These are phyloP conservation scores for Ammodytes dubius DNA, from an alignment of 2,113 vertebrate species.

Conservation along the genomic window DNA sequence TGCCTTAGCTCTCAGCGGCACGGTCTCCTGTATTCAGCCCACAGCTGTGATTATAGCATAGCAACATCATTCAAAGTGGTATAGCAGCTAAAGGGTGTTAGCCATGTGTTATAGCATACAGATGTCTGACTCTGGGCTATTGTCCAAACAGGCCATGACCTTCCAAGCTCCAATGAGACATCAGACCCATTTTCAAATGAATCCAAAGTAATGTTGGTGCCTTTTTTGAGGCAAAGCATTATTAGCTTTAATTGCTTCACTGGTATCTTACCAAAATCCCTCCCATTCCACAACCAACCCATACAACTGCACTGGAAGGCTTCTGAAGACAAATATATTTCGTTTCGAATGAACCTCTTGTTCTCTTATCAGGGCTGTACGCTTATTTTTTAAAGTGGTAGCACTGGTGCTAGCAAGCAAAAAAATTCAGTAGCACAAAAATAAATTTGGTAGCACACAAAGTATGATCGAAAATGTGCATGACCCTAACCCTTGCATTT, in stretches of 20 bases:
- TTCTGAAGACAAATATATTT: not conserved
- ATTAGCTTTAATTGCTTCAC: not conserved
- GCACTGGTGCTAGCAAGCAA: too few species aligned
- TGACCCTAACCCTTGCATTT: too few species aligned
- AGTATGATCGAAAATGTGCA: too few species aligned
- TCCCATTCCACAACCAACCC: not conserved
- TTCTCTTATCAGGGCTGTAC: not conserved
- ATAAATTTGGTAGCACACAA: too few species aligned
- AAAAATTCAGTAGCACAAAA: too few species aligned
- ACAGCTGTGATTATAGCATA: slow-evolving; percentile 4
- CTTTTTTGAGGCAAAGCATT: not conserved
- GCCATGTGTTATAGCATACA: slow-evolving; percentile 1
- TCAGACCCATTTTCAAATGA: slow-evolving; percentile 4
- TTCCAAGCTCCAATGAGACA: slow-evolving; percentile 17
- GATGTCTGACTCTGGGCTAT: not conserved
- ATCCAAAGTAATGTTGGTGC: slow-evolving; percentile 16
- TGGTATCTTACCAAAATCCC: not conserved
- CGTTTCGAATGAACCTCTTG: not conserved
- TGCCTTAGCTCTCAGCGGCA: not conserved
- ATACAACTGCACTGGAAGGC: not conserved
- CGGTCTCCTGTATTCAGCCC: not conserved
- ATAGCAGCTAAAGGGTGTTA: slow-evolving; percentile 15
- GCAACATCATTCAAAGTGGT: not conserved
- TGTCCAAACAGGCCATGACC: slow-evolving; percentile 38
- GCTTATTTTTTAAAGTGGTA: too few species aligned